Base-by-base conservation (phyloP, 2,113 vertebrate species). In the Oryzias woworae region DNA sequence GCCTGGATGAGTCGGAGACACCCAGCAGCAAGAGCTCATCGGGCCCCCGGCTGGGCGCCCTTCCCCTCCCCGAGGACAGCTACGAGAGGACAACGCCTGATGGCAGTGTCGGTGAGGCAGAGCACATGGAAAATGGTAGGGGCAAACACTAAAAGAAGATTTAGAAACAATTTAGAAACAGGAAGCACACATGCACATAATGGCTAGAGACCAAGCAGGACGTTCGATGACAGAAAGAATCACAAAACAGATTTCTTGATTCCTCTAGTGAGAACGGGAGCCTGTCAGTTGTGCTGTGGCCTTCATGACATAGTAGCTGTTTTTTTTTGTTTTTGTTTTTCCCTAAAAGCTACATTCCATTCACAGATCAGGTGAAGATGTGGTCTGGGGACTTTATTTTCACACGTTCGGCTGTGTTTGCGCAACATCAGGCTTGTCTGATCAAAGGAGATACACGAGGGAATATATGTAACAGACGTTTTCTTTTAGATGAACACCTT, bases 71-170 rank as follows among this genome's bases (percentile, higher is more conserved):
- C 69, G 97, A 98, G 94, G 97, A 99, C 95, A 97, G 95, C 96
- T 98, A 98, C 92, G 97, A 99, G 93, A 96, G 97, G 96, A 99
- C 96, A 91, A 99, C 97, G 93, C 97, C 97, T 93, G 97, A 98
- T 96, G 97, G 96, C 96, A 98, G 97, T 98, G 96, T 99, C 96
- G 97, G 97, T 98, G 97, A 99, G 97, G 96, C 96, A 98, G 97
- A 99, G 94, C 97, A 99, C 96, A 95, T 98, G 96, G 97, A 98
- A 96, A 98, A 99, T 98, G 97, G 97, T 99, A 99, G 96, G 97
- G 97, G 94, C 95, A 96, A 97, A 97, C 95, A 96, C 89, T 84
- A 66, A 87, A 88, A 88, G 82, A 72, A 89, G 80, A 69, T 82
- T 78, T 53, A 88, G 78, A 69, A 72, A 80, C 24, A 64, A 63